Conservation (phyloP, 1,140 invertebrate species). For the Euschistus heros region DNA sequence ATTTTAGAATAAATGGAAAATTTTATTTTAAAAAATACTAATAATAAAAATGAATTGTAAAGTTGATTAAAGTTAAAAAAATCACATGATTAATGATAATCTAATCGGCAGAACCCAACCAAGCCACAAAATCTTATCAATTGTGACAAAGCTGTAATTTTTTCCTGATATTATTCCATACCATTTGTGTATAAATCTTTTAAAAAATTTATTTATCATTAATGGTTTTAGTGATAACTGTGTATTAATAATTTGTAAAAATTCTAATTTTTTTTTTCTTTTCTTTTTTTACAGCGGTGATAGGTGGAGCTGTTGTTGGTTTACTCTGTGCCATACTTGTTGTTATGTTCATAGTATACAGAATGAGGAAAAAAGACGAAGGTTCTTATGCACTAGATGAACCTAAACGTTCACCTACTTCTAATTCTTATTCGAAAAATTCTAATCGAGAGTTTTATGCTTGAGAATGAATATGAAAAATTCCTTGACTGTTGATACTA, state of each 20-base stretch:
- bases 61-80: no score
- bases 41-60: no score
- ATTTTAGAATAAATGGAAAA: no score
- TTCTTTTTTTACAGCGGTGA: constrained; percentile 62
- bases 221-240: background rate
- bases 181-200: no score
- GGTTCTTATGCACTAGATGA: constrained; percentile 96
- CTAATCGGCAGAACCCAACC: no score
- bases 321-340: constrained; percentile 93
- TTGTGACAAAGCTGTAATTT: no score
- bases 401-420: constrained; percentile 82
- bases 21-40: no score
- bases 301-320: constrained; percentile 94
- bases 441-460: constrained; percentile 91
- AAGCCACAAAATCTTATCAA: no score
- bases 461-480: constrained; percentile 43
- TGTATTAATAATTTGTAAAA: background rate
- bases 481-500: background rate
- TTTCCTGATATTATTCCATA: no score
- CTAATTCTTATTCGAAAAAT: constrained; percentile 80
- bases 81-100: no score
- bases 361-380: constrained; percentile 99
- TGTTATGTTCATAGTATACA: constrained; percentile 98
- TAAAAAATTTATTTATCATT: no score
- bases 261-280: constrained; percentile 4